Evolutionary conservation across 2,113 vertebrate species (phyloP).

Genomic region (Furnarius figulus): DNA sequence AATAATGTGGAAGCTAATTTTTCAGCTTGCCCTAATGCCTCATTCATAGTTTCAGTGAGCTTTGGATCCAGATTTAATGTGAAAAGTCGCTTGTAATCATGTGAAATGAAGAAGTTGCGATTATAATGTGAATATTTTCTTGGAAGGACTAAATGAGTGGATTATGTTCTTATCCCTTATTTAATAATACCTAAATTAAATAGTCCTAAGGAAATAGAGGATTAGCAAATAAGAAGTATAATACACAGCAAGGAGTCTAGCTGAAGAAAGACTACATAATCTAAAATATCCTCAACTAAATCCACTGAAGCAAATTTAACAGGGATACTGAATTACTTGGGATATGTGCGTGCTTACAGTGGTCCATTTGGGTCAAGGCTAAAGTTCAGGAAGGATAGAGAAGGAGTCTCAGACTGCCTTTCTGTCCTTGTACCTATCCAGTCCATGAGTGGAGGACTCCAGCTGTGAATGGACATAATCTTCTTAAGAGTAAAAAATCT

Average conservation of each 20-base stretch:
- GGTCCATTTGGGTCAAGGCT: slow-evolving; percentile 58
- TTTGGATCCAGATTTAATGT: slow-evolving; percentile 6
- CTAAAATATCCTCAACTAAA: slow-evolving; percentile 53
- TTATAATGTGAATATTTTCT: slow-evolving; percentile 43
- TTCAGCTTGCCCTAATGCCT: background rate
- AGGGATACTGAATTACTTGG: slow-evolving; percentile 36
- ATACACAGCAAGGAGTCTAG: slow-evolving; percentile 44
- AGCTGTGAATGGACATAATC: slow-evolving; percentile 52
- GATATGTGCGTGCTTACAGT: background rate
- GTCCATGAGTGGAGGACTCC: background rate
- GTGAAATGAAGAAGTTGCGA: background rate
- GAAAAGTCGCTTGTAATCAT: slow-evolving; percentile 4
- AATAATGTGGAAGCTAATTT: slow-evolving; percentile 29
- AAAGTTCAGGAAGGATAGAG: slow-evolving; percentile 48
- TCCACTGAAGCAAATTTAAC: slow-evolving; percentile 32
- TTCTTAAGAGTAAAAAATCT: slow-evolving; percentile 26
- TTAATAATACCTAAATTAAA: slow-evolving; percentile 56
- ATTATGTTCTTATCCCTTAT: slow-evolving; percentile 61
- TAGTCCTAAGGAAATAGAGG: slow-evolving; percentile 46
- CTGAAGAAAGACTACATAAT: slow-evolving; percentile 55
- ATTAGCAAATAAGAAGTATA: slow-evolving; percentile 63
- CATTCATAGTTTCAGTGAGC: slow-evolving; percentile 12
- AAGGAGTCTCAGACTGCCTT: background rate
- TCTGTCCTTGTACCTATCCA: background rate
- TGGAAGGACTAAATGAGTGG: slow-evolving; percentile 50